phyloP scores from a whole-genome alignment of 2,113 vertebrate species.

The Plotosus lineatus region DNA sequence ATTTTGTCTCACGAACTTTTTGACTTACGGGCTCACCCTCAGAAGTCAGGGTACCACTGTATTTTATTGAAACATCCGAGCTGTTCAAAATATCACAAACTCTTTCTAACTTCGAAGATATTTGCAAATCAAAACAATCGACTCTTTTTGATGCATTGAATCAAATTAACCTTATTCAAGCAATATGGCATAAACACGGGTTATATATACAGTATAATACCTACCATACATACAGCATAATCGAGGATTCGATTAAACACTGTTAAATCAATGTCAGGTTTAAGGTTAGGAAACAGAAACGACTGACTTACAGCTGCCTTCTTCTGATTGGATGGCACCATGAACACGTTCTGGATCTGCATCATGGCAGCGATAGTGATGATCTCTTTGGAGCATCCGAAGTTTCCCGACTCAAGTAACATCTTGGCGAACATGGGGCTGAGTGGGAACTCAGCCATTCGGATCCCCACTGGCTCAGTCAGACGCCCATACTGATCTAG shows the following conservation, averaged over 20 bases:
- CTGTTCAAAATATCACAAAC: neutral
- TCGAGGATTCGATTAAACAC: too few relatives aligned
- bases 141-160: neutral
- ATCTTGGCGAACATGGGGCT: constrained; percentile 99
- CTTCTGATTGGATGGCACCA: constrained; percentile 89
- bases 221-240: too few relatives aligned
- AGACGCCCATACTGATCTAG: constrained; percentile 92
- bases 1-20: too few relatives aligned
- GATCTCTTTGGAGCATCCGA: constrained; percentile 96
- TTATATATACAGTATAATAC: too few relatives aligned
- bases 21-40: too few relatives aligned
- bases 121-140: neutral
- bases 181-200: neutral
- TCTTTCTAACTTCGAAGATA: neutral
- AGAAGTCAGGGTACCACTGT: too few relatives aligned
- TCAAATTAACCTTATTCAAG: neutral
- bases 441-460: constrained; percentile 96
- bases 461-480: constrained; percentile 90
- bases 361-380: constrained; percentile 97
- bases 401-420: constrained; percentile 97
- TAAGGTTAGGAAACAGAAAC: neutral
- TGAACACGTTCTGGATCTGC: constrained; percentile 97
- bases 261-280: too few relatives aligned
- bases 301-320: constrained; percentile 81
- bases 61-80: neutral